phyloP scores from a whole-genome alignment of 2,888 invertebrate genomes.

The Brachyopa scutellaris region DNA sequence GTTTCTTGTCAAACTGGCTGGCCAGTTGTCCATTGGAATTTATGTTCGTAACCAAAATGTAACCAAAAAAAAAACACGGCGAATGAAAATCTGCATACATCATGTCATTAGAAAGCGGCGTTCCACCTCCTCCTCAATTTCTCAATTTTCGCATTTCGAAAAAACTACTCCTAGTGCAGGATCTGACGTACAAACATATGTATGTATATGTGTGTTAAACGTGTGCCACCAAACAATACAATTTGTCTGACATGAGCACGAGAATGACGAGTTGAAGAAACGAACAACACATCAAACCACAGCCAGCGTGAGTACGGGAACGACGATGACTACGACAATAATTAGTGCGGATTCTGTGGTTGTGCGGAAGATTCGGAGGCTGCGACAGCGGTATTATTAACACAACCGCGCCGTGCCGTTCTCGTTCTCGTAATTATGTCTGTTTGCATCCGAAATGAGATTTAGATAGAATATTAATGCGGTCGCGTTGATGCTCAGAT shows the following conservation, averaged over 20 bases:
- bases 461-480: constrained; percentile 65
- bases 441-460: constrained; percentile 64
- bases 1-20: constrained; percentile 31
- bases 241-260: constrained; percentile 46
- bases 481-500: constrained; percentile 52
- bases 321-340: constrained; percentile 31
- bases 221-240: constrained; percentile 61
- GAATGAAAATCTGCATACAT: background rate
- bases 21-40: constrained; percentile 35
- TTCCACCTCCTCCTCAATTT: too few species aligned
- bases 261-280: background rate
- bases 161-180: constrained; percentile 37
- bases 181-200: too few species aligned
- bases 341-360: constrained; percentile 51
- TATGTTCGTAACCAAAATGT: constrained; percentile 3
- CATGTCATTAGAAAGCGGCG: background rate
- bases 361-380: constrained; percentile 14
- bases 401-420: too few species aligned
- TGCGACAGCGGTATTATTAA: constrained; percentile 37
- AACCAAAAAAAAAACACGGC: constrained; percentile 17
- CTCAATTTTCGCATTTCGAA: too few species aligned
- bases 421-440: constrained; percentile 49
- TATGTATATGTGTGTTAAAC: constrained; percentile 61
- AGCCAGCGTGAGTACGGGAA: background rate
- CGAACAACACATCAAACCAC: constrained; percentile 8